Evolutionary conservation across 2,888 invertebrate species (phyloP), one percentile per base, ranked within the genome.

Genomic region (Cryptophagus acutangulus): DNA sequence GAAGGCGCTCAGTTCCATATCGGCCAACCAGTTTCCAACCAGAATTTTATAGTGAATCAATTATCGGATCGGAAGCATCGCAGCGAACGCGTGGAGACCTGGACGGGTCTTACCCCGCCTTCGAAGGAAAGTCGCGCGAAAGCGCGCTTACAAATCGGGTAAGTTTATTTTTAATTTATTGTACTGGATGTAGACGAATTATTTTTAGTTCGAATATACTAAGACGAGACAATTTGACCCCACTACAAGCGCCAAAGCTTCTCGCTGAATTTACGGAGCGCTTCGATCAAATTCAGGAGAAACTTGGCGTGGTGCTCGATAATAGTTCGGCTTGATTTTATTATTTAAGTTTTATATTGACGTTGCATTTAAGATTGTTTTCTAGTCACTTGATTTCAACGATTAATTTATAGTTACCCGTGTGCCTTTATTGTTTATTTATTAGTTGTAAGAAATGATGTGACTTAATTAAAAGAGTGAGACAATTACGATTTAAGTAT

Each of bases 251-350:
- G 15, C 67, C 69, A n/a, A 57, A 61, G 16, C 51, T 68, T 2
- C 43, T 69, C 13, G 59, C 61, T 10, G 59, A 66, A 34, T 69
- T 67, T 40, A 52, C 63, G 3, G 67, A 68, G 30, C 52, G 68
- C 43, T 64, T 68, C 38, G 65, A 69, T 38, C 60, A 63, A 41
- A 66, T 70, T 8, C 66, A 69, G 49, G 62, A 67, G 38, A 63
- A 59, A 42, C 53, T 69, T 29, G 65, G 54, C 16, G 33, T 52
- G 10, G 46, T 26, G n/a, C 12, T 26, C 4, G 26, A 26, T 12
- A 26, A 26, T 3, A n/a, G 12, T 20, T 20, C 6, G 12, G 9
- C 4, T 26, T n/a, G 26, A 6, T 3, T 26, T 4, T 26, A 12
- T 26, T 26, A 26, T 26, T 26, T 26, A n/a, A n/a, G n/a, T n/a